Evolutionary conservation across 92 coral and sea anemone species (phyloP).

Genomic region (Micromussa lordhowensis): DNA sequence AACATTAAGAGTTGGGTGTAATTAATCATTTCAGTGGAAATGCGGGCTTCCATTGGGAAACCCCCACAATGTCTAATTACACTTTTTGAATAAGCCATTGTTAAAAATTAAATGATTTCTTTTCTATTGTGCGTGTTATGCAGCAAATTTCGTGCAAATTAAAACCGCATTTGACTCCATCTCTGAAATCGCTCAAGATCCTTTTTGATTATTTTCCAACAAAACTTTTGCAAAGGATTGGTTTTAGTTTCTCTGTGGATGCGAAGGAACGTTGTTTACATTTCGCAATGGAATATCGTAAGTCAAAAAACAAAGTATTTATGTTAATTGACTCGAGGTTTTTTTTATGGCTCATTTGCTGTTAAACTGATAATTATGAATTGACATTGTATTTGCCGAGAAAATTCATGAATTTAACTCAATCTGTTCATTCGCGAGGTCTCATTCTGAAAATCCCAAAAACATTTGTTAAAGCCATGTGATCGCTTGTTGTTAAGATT

Average conservation of each 20-base stretch:
- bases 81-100: slow-evolving; percentile 76
- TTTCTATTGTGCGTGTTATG: slow-evolving; percentile 25
- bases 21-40: slow-evolving; percentile 53
- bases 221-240: background rate
- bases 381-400: slow-evolving; percentile 29
- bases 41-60: slow-evolving; percentile 54
- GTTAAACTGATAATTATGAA: slow-evolving; percentile 27
- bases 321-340: slow-evolving; percentile 31
- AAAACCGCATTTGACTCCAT: background rate
- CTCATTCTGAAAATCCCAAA: background rate
- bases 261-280: slow-evolving; percentile 76
- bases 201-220: slow-evolving; percentile 10
- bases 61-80: slow-evolving; percentile 77
- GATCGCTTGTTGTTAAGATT: background rate
- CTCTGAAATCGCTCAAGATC: background rate
- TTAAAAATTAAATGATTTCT: slow-evolving; percentile 61
- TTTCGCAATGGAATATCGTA: slow-evolving; percentile 60
- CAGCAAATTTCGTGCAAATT: slow-evolving; percentile 13
- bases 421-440: background rate
- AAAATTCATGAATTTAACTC: slow-evolving; percentile 10
- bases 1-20: slow-evolving; percentile 5
- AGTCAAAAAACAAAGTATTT: slow-evolving; percentile 33
- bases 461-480: background rate
- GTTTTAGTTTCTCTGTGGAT: background rate
- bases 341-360: slow-evolving; percentile 49